These are phyloP conservation scores for Heteronetta atricapilla DNA, from an alignment of 2,113 vertebrate genomes.

Conservation along the genomic window DNA sequence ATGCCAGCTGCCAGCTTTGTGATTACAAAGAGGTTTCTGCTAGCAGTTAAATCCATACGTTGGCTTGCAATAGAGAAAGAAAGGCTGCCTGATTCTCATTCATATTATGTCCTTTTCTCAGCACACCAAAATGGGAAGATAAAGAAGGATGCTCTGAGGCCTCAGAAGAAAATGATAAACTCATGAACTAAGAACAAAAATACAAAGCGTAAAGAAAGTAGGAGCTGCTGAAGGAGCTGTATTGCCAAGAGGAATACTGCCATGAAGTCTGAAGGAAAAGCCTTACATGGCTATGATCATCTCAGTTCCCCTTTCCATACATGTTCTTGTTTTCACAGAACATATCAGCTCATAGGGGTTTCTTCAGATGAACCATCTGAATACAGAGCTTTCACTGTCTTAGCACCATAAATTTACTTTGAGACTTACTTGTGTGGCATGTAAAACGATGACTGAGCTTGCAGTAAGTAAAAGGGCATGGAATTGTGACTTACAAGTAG, in stretches of 20 bases:
- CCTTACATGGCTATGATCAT: background rate
- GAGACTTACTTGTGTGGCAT: background rate
- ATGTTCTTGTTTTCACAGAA: background rate
- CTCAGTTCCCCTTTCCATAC: background rate
- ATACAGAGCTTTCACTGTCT: background rate
- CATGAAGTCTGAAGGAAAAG: background rate
- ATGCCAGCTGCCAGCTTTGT: conserved; percentile 9
- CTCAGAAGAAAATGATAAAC: background rate
- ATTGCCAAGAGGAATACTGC: background rate
- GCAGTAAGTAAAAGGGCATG: background rate
- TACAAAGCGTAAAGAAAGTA: background rate
- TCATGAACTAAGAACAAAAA: background rate
- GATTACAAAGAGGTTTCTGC: conserved; percentile 28
- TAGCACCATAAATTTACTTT: background rate
- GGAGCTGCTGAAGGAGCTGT: background rate
- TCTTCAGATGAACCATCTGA: background rate
- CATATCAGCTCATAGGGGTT: background rate
- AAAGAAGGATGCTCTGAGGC: background rate
- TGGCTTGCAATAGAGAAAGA: background rate
- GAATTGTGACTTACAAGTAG: background rate
- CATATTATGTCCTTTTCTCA: background rate
- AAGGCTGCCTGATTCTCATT: background rate
- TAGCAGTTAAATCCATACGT: background rate
- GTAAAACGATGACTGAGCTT: background rate
- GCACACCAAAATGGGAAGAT: background rate